Evolutionary conservation across 2,888 invertebrate species (phyloP), one percentile per base, ranked within the genome.

Genomic region (Lepidonotus clava): DNA sequence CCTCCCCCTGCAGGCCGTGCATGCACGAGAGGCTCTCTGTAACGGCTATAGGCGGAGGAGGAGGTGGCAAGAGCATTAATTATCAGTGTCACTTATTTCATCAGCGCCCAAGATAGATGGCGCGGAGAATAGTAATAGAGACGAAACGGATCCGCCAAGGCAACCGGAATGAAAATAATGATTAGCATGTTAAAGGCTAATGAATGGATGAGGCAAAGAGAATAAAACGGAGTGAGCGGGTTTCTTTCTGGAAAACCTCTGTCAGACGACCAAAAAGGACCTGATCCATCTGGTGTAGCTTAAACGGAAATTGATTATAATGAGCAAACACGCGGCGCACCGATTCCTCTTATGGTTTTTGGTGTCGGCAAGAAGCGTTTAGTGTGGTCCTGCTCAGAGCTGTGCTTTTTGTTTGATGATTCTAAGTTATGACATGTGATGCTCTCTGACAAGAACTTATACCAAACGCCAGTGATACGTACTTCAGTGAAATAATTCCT

Each of bases 141-240:
- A 61, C 61, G 11, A 32, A 61, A 28, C 61, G 28, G 28, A 2
- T 11, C 11, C 28, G 28, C 21, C 24, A 32, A 4, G 28, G 61
- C 61, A 0, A 32, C 61, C 28, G 24, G 28, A 24, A 61, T 61
- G 61, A 61, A 61, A 61, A 61, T 61, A 61, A 61, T 61, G 61
- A 61, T 61, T 61, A 61, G 14, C 61, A 61, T 61, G 61, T 61
- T 61, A 61, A 61, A 61, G 61, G 61, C 61, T 28, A 61, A 61
- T 61, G 61, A 61, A 61, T 61, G 61, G 61, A 61, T 61, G 61
- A 61, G 61, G 28, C 61, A 61, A 61, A 61, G 61, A 2, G 61
- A 61, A 61, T 61, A 18, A 61, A 61, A 61, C 61, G n/a, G 28
- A 61, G 56, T 56, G 56, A 56, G 56, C 56, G n/a, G 56, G 61